Evolutionary conservation across 1,140 invertebrate species (phyloP).

Genomic region (Whitmania pigra): DNA sequence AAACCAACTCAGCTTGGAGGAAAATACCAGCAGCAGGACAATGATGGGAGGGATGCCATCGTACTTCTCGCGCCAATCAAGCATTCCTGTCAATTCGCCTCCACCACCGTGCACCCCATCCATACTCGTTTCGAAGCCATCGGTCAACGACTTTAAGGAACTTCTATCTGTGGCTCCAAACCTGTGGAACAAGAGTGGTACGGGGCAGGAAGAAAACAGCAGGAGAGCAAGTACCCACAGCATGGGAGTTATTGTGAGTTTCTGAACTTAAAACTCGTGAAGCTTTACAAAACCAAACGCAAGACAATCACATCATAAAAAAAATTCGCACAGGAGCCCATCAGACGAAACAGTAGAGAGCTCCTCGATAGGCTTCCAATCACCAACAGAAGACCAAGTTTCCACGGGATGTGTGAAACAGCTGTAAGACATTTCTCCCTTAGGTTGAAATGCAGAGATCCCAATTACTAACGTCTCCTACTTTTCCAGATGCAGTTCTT

Average conservation of each 20-base stretch:
- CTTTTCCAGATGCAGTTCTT: slow-evolving; percentile 1
- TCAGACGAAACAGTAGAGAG: slow-evolving; percentile 10
- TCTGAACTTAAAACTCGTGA: neutral
- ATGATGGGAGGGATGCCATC: neutral
- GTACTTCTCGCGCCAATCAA: neutral
- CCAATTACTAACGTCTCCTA: neutral
- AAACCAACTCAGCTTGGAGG: neutral
- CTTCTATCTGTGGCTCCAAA: neutral
- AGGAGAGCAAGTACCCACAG: slow-evolving; percentile 9
- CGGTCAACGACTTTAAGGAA: slow-evolving; percentile 5
- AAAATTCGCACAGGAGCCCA: neutral
- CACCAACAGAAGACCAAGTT: neutral
- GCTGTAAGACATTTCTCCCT: neutral
- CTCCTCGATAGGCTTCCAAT: neutral
- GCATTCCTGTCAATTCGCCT: neutral
- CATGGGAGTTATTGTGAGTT: slow-evolving; percentile 3
- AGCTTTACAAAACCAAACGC: neutral
- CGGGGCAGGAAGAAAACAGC: neutral
- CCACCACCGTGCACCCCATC: neutral
- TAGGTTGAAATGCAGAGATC: neutral
- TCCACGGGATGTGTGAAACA: slow-evolving; percentile 9
- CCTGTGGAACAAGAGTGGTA: neutral
- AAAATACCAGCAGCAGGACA: neutral
- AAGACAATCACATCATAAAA: no score
- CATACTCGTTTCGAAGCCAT: neutral